Conservation (phyloP, 2,797 vertebrate species). For the Holocentrus rufus region DNA sequence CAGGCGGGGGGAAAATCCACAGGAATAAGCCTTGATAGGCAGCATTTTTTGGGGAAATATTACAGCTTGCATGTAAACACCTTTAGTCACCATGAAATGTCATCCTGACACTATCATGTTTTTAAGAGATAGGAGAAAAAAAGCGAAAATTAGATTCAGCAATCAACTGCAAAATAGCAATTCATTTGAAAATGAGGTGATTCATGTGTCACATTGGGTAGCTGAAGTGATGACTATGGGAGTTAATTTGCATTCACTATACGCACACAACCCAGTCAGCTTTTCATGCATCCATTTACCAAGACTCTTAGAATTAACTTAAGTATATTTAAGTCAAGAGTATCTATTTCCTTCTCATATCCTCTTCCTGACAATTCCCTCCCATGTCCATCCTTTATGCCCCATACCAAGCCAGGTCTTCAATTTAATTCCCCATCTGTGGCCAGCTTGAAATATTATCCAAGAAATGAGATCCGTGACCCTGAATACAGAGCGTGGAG, state of each 20-base stretch:
- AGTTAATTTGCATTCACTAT: slow-evolving; percentile 38
- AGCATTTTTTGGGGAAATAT: slow-evolving; percentile 32
- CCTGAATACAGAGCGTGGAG: slow-evolving; percentile 82
- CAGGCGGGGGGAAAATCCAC: slow-evolving; percentile 25
- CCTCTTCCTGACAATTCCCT: slow-evolving; percentile 50
- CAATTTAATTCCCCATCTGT: slow-evolving; percentile 86
- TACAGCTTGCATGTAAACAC: slow-evolving; percentile 39
- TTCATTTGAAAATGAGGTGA: slow-evolving; percentile 59
- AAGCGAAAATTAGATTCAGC: slow-evolving; percentile 30
- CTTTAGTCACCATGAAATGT: slow-evolving; percentile 27
- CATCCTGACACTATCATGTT: slow-evolving; percentile 20
- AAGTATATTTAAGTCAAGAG: slow-evolving; percentile 63
- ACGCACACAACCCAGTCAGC: slow-evolving; percentile 52
- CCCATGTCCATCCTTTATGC: slow-evolving; percentile 69
- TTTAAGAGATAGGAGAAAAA: slow-evolving; percentile 11
- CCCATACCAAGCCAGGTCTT: slow-evolving; percentile 73
- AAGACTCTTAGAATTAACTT: slow-evolving; percentile 50
- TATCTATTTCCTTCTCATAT: slow-evolving; percentile 59
- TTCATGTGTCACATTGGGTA: slow-evolving; percentile 60
- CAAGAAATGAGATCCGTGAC: slow-evolving; percentile 88
- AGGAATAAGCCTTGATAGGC: slow-evolving; percentile 36
- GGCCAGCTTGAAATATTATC: slow-evolving; percentile 84
- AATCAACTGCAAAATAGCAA: slow-evolving; percentile 53
- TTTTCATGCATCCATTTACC: slow-evolving; percentile 53
- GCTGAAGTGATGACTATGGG: slow-evolving; percentile 47